Evolutionary conservation across 2,113 vertebrate genomes (phyloP).

Genomic region (Psephotus haematonotus): DNA sequence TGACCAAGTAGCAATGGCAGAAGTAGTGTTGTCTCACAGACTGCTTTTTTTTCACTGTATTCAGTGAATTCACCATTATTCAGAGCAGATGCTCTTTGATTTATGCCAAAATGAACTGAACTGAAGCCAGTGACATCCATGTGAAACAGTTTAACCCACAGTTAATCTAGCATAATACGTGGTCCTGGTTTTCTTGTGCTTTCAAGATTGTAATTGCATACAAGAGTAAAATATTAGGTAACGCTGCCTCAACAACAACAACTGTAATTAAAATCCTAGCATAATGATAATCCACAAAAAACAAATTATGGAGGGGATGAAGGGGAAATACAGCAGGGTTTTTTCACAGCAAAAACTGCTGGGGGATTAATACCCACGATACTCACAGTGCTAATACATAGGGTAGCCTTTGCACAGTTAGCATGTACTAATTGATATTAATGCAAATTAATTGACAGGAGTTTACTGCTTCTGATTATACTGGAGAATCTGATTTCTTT

Average conservation of each 20-base stretch:
- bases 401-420: background rate
- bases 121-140: background rate
- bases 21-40: background rate
- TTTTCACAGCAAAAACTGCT: background rate
- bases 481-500: background rate
- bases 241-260: background rate
- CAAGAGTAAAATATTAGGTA: background rate
- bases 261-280: background rate
- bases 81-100: conserved; percentile 24
- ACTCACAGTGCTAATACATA: background rate
- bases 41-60: background rate
- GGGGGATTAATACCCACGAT: background rate
- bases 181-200: background rate
- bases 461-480: background rate
- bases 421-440: background rate
- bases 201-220: background rate
- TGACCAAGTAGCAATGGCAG: conserved; percentile 9
- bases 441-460: background rate
- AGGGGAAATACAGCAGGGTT: background rate
- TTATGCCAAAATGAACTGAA: conserved; percentile 4
- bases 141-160: background rate
- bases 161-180: background rate
- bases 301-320: background rate
- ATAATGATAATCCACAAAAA: background rate
- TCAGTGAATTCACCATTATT: conserved; percentile 10